Evolutionary conservation across 2,113 vertebrate genomes (phyloP), one percentile per base, ranked within the genome.

Genomic region (Falcunculus frontatus): DNA sequence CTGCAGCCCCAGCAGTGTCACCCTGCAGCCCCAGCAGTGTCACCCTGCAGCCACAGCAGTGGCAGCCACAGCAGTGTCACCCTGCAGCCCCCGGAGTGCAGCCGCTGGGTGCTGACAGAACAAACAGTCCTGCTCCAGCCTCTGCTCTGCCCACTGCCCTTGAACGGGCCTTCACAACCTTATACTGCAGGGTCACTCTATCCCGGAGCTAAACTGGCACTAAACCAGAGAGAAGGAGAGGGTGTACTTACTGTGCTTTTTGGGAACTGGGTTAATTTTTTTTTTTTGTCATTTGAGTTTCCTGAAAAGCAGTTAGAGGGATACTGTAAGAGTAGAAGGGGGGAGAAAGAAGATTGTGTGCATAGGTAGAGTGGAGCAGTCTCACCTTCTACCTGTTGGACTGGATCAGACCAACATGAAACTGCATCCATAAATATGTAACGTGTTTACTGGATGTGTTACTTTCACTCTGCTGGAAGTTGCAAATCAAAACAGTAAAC

Each of bases 391-490:
- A 37, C 22, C n/a, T 62, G 11, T 16, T 46, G 17, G 42, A n/a
- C 69, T 60, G 69, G 27, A 68, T 44, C 1, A 4, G 33, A 25
- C 39, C 59, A 50, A n/a, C 39, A 30, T 15, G 39, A 83, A 47
- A 74, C 47, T 10, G 12, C 26, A 53, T 9, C 17, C 2, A 0
- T 19, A 53, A 60, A 39, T 20, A 32, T 2, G 4, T 25, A 12
- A 9, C 21, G 32, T 4, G 13, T 64, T 67, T 37, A 50, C 17
- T n/a, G 39, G 42, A 50, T 15, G 25, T 33, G 20, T 17, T 81
- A 47, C 14, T 67, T 50, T 67, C 33, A 35, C 17, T 53, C 47
- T 16, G 47, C 78, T 64, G 33, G 57, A 82, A 73, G 17, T 0
- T 52, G 60, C 56, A 81, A 37, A 63, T 6, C 42, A 55, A 77